Evolutionary conservation across 2,888 invertebrate species (phyloP), one percentile per base, ranked within the genome.

Genomic region (Marronus borbonicus): DNA sequence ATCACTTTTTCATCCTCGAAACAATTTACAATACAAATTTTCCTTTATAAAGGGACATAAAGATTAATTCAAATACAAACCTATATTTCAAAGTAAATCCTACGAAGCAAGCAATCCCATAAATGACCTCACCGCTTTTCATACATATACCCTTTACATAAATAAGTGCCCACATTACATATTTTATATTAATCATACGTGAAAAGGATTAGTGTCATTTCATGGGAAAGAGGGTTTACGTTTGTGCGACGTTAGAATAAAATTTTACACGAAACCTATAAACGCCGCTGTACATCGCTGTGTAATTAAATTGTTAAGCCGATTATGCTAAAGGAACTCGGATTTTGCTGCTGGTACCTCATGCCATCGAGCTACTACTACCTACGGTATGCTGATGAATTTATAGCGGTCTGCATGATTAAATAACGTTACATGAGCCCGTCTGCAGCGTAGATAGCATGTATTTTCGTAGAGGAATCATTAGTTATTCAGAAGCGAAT

Each of bases 201-300:
- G 20, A 60, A 60, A 64, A n/a, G 31, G 64, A 64, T 64, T 64
- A 64, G n/a, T 31, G 64, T 64, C 64, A 64, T 64, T 64, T 31
- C 3, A 36, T 12, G 64, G 28, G 12, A 64, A 64, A 24, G 31
- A 64, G 64, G 64, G 64, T 64, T 64, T 36, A 31, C n/a, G 31
- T 64, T 31, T n/a, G 31, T n/a, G 24, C 31, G 31, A 64, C 31
- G 64, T 28, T 64, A 2, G 64, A 64, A 64, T 64, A 64, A 64
- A 64, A 64, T 64, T 64, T 64, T 31, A 31, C 64, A 36, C n/a
- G 4, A 64, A 64, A 64, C 31, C 64, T 31, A 64, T 64, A 14
- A 2, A 31, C 31, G 64, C 12, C 64, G 50, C 10, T 50, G 10
- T 12, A 14, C 64, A 64, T 28, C 31, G 31, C 31, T 50, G n/a